Evolutionary conservation across 2,797 vertebrate species (phyloP).

Genomic region (Pitangus sulphuratus): DNA sequence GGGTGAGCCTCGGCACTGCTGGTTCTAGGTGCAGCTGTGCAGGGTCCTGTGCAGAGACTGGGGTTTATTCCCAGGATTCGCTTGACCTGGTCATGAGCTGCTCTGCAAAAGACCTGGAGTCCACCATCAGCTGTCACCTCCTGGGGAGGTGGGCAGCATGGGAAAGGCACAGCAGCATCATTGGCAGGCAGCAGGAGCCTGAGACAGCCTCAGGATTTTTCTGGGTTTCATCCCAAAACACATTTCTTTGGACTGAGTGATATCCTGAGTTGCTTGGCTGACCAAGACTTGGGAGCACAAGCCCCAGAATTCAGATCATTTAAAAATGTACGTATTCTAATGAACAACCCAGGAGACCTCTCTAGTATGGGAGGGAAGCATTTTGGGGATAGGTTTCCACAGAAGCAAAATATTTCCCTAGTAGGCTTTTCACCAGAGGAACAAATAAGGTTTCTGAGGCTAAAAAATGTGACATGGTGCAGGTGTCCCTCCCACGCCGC

Average conservation of each 20-base stretch:
- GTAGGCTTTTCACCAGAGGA: background rate
- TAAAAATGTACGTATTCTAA: background rate
- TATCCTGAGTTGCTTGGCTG: background rate
- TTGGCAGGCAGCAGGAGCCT: background rate
- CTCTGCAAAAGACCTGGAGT: background rate
- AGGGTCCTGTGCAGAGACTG: accelerated
- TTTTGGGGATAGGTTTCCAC: background rate
- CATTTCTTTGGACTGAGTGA: background rate
- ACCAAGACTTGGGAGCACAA: background rate
- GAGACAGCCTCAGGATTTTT: background rate
- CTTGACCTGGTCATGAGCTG: background rate
- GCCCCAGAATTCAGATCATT: background rate
- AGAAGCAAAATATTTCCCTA: background rate
- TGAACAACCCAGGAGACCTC: background rate
- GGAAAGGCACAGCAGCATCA: background rate
- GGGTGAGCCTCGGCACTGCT: background rate
- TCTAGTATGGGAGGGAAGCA: background rate
- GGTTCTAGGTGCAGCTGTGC: accelerated
- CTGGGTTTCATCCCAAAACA: background rate
- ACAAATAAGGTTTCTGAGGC: background rate
- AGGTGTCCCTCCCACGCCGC: accelerated
- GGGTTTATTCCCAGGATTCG: background rate
- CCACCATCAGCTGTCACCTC: background rate
- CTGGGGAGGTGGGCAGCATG: background rate
- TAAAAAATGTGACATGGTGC: accelerated